Conservation (phyloP, 2,113 vertebrate species). For the Thymallus thymallus region DNA sequence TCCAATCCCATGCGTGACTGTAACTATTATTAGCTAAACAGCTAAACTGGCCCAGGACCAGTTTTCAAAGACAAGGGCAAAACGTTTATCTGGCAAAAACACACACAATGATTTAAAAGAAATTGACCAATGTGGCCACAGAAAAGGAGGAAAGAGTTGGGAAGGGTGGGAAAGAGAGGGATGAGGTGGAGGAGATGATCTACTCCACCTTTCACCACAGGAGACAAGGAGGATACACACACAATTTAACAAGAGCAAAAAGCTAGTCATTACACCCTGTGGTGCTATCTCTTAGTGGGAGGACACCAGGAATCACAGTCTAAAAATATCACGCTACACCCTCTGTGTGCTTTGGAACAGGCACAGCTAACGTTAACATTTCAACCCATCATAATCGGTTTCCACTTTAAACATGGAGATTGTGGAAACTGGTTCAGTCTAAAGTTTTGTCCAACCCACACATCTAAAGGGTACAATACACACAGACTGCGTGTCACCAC, state of each 20-base stretch:
- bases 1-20: no score
- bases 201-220: slow-evolving; percentile 35
- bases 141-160: no score
- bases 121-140: no score
- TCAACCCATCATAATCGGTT: slow-evolving; percentile 3
- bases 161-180: no score
- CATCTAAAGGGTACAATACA: slow-evolving; percentile 16
- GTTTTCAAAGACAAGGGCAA: no score
- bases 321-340: slow-evolving; percentile 9
- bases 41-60: no score
- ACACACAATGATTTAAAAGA: no score
- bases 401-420: slow-evolving; percentile 12
- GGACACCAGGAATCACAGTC: not conserved
- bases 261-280: slow-evolving; percentile 9
- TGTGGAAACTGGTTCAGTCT: not conserved
- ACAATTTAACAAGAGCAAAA: slow-evolving; percentile 13
- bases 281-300: slow-evolving; percentile 17
- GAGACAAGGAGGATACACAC: slow-evolving; percentile 6
- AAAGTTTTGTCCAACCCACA: slow-evolving; percentile 25
- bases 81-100: no score
- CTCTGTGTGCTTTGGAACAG: not conserved
- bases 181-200: not conserved
- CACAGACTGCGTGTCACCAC: slow-evolving; percentile 46
- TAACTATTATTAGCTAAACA: no score
- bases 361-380: slow-evolving; percentile 22